phyloP scores from a whole-genome alignment of 2,113 vertebrate species.

The Phalacrocorax pelagicus region DNA sequence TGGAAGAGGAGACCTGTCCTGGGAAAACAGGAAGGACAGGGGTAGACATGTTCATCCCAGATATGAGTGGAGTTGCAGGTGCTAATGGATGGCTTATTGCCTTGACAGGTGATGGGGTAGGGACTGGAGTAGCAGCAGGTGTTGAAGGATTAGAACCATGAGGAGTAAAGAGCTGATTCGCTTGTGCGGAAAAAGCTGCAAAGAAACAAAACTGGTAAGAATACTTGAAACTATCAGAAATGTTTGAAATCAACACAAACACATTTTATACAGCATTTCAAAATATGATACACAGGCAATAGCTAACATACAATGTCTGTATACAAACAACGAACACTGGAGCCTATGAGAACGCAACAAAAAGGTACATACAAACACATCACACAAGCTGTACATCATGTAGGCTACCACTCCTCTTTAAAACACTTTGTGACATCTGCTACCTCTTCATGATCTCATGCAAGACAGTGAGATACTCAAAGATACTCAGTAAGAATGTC shows the following conservation, averaged over 20 bases:
- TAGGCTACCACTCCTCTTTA: background rate
- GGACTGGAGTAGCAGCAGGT: slow-evolving; percentile 79
- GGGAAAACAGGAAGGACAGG: slow-evolving; percentile 74
- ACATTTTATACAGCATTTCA: slow-evolving; percentile 51
- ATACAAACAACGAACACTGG: background rate
- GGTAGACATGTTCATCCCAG: slow-evolving; percentile 70
- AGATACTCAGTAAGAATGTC: background rate
- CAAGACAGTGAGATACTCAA: slow-evolving; percentile 28
- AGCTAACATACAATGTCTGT: slow-evolving; percentile 27
- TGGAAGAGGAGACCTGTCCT: slow-evolving; percentile 70
- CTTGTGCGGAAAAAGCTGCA: slow-evolving; percentile 87
- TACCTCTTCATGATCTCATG: slow-evolving; percentile 30
- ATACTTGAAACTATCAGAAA: slow-evolving; percentile 60
- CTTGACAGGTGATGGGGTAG: slow-evolving; percentile 81
- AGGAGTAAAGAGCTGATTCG: slow-evolving; percentile 87
- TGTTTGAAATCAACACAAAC: slow-evolving; percentile 57
- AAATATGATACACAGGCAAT: slow-evolving; percentile 13
- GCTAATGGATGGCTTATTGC: slow-evolving; percentile 73
- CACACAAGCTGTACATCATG: background rate
- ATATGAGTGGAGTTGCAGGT: slow-evolving; percentile 59
- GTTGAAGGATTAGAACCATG: slow-evolving; percentile 85
- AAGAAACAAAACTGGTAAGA: slow-evolving; percentile 68
- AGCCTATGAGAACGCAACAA: background rate
- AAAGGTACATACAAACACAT: background rate
- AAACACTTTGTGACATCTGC: background rate